phyloP scores from a whole-genome alignment of 2,113 vertebrate genomes.

The Nibea albiflora region DNA sequence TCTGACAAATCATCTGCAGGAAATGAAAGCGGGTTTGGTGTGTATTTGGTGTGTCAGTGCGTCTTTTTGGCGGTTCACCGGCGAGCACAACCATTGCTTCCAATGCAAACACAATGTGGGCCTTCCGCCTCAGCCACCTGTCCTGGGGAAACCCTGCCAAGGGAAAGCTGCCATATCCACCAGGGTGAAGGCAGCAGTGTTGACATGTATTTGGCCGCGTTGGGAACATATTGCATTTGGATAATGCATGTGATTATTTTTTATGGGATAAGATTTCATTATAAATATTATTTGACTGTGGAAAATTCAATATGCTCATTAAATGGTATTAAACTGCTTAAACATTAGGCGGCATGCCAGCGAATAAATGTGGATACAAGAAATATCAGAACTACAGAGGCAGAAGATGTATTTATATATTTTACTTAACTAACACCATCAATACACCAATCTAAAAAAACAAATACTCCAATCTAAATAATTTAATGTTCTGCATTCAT shows the following conservation, averaged over 20 bases:
- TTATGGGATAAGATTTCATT: constrained; percentile 18
- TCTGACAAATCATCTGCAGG: constrained; percentile 68
- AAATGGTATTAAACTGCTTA: constrained; percentile 23
- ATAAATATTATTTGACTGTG: constrained; percentile 17
- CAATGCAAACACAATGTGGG: constrained; percentile 68
- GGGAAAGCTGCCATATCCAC: constrained; percentile 71
- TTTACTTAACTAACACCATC: background rate
- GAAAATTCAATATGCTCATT: constrained; percentile 1
- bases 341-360: background rate
- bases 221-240: constrained; percentile 50
- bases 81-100: constrained; percentile 48
- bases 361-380: background rate
- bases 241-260: constrained; percentile 42
- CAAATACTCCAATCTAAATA: background rate
- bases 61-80: constrained; percentile 34
- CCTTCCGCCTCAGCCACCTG: constrained; percentile 73
- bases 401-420: background rate
- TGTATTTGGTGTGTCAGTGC: constrained; percentile 1
- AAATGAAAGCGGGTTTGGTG: constrained; percentile 41
- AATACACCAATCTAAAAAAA: background rate
- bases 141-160: constrained; percentile 64
- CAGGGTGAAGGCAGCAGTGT: constrained; percentile 38
- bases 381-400: background rate
- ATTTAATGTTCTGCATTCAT: no score
- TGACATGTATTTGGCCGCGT: constrained; percentile 51